Base-by-base conservation (phyloP, 2,888 invertebrate genomes). In the Melieria crassipennis region DNA sequence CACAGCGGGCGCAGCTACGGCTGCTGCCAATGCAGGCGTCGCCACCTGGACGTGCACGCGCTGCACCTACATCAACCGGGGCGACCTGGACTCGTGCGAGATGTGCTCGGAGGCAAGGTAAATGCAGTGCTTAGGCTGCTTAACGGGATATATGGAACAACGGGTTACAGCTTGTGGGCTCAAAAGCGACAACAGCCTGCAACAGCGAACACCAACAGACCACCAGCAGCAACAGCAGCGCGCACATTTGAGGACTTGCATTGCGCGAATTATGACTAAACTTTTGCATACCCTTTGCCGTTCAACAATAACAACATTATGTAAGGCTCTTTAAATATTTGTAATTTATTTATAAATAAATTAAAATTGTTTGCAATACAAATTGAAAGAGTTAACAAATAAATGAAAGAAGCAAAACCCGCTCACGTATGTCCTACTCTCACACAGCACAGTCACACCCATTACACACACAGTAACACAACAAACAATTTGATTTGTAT, bases 21-120 rank as follows among this genome's bases (percentile, higher is more conserved):
- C 75, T 11, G 76, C 74, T 45, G 71, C 61, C n/a, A 69, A 71
- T 16, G 73, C 77, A 9, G 79, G 78, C n/a, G 66, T 74, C 43
- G 80, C 78, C 46, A 76, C 85, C 69, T 98, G 98, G 98, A 95
- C 95, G 47, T 98, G 98, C 87, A 91, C 91, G 79, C 93, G 96
- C 83, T 98, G 98, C 90, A 98, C 98, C 75, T 98, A 92, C 88
- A 91, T 96, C 84, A 98, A 98, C 89, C 91, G 91, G 75, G 89
- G 92, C 75, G 91, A 91, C 75, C 89, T 90, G 77, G 90, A 89
- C 79, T 90, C 90, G 77, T 98, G 98, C 89, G 97, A 97, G 87
- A 97, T 98, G 90, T 98, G 98, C 89, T 93, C 92, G 85, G 89
- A 97, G 87, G 97, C 97, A 76, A 90, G 92, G 90, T 77, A 78